These are phyloP conservation scores for Trogon surrucura DNA, from an alignment of 2,113 vertebrate genomes.

Conservation along the genomic window DNA sequence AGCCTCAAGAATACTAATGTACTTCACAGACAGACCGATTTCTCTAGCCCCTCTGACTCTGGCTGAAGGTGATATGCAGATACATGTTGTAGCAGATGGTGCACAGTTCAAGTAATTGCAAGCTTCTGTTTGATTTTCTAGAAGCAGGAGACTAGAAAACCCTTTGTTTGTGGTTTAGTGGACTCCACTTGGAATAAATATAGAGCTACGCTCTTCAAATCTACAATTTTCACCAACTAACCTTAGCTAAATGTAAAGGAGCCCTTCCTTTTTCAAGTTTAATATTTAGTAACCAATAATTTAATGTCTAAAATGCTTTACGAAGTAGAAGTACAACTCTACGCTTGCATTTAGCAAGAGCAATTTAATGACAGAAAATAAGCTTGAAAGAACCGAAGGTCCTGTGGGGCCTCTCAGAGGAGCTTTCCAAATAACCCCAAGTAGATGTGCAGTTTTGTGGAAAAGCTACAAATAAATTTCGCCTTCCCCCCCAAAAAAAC, in stretches of 20 bases:
- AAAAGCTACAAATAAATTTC: not conserved
- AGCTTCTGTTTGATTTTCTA: conserved; percentile 63
- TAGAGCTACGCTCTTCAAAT: conserved; percentile 72
- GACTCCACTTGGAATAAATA: conserved; percentile 70
- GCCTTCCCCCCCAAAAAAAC: not conserved
- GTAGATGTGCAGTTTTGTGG: not conserved
- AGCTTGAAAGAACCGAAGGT: not conserved
- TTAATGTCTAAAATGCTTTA: conserved; percentile 61
- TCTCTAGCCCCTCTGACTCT: not conserved
- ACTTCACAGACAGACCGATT: not conserved
- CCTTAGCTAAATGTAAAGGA: conserved; percentile 69
- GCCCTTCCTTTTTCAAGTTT: conserved; percentile 63
- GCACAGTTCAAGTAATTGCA: conserved; percentile 69
- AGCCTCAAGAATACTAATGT: not conserved
- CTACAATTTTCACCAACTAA: conserved; percentile 70
- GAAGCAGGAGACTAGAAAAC: conserved; percentile 61
- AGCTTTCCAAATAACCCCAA: not conserved
- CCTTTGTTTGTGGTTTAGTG: conserved; percentile 74
- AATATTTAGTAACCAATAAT: conserved; percentile 81
- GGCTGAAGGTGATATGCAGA: conserved; percentile 14
- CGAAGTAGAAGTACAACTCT: conserved; percentile 13
- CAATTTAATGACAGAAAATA: not conserved
- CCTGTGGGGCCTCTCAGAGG: not conserved
- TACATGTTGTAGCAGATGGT: conserved; percentile 37
- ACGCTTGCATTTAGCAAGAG: not conserved